Evolutionary conservation across 2,888 invertebrate genomes (phyloP), one percentile per base, ranked within the genome.

Genomic region (Gryllus longicercus): DNA sequence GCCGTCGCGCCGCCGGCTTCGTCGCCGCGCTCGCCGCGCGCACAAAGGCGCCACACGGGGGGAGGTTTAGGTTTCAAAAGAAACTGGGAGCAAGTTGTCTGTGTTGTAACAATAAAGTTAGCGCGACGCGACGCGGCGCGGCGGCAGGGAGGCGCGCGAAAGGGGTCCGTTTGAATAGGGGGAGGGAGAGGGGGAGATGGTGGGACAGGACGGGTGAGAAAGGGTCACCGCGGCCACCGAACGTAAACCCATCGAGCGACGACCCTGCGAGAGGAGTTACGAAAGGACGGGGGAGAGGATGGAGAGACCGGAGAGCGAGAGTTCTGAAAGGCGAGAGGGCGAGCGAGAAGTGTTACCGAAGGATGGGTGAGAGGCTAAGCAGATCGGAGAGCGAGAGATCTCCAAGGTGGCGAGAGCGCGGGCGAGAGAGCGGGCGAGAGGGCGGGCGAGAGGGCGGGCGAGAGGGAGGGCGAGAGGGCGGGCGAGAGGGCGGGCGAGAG

Each of bases 61-160:
- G 63, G 10, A 63, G 63, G 16, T 63, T 63, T 63, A 63, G 63
- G 16, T 63, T 63, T 63, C 63, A 63, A 63, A 63, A 63, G 63
- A 63, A 63, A 11, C 63, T 11, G 63, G 63, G 63, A 63, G 63
- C 63, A 63, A 63, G 63, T 63, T 63, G 63, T 63, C 63, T 63
- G 63, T 63, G 63, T 63, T 63, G 63, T 63, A 63, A 63, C 63
- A 63, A 63, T 63, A n/a, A 63, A 63, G 63, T 63, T 63, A 63
- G 63, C 63, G 63, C 63, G n/a, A 16, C 63, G 11, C 63, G 63
- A 11, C 63, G 63, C 63, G 63, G 11, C 63, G n/a, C 63, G 63
- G 38, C 63, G 14, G 14, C 16, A n/a, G 8, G 63, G 16, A 1
- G 63, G 16, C n/a, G 38, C 63, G 63, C 11, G n/a, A 63, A 63